Conservation (phyloP, 1,140 invertebrate genomes). For the Aphelenchoides fujianensis region DNA sequence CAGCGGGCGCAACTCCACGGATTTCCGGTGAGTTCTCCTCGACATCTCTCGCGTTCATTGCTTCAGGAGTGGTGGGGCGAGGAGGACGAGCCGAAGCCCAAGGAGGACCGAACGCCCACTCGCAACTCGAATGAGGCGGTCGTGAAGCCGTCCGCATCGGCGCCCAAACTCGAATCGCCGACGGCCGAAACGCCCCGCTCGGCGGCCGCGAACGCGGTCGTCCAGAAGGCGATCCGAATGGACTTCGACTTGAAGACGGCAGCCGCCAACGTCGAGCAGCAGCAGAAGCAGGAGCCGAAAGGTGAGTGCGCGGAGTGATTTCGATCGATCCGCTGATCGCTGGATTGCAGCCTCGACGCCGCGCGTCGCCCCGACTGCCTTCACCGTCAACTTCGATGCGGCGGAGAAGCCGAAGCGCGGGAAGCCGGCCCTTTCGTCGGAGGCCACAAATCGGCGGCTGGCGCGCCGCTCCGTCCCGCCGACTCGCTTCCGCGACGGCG, state of each 20-base stretch:
- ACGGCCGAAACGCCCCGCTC: neutral
- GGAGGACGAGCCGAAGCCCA: neutral
- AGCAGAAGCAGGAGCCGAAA: too few species aligned
- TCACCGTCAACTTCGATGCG: conserved; percentile 43
- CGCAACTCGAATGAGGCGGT: neutral
- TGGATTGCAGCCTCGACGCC: conserved; percentile 27
- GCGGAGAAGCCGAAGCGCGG: conserved; percentile 30
- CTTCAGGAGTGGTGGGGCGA: conserved; percentile 4
- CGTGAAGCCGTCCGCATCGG: neutral
- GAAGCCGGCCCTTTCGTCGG: conserved; percentile 32
- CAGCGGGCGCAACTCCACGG: neutral
- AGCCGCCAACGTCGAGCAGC: too few species aligned
- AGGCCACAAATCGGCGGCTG: conserved; percentile 28
- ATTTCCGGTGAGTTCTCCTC: neutral
- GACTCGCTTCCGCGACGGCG: neutral
- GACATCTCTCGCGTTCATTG: neutral
- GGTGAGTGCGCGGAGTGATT: too few species aligned
- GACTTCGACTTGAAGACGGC: conserved; percentile 43
- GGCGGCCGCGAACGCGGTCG: neutral
- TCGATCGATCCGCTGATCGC: too few species aligned
- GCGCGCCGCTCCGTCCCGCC: neutral
- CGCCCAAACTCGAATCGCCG: neutral
- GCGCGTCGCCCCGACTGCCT: conserved; percentile 44
- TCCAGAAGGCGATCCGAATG: conserved; percentile 45
- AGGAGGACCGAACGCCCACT: neutral